Percentiles rank a stretch among this genome's conserved stretches.
Conservation (phyloP, 2,113 vertebrate species). For the Saguinus imperator region DNA sequence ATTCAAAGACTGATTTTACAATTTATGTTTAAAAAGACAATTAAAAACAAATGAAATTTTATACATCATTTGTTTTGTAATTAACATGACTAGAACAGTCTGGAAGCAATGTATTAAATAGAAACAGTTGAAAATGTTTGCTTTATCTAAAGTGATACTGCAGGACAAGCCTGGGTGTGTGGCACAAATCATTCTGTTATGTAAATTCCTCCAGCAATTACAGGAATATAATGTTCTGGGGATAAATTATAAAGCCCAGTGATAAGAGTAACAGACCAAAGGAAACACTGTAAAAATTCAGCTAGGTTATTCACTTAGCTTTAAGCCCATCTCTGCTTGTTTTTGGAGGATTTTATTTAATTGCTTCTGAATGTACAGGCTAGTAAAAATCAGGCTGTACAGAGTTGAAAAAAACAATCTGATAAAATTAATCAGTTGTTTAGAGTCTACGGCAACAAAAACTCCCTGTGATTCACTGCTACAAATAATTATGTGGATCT, state of each 20-base stretch:
- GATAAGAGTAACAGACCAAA: neutral
- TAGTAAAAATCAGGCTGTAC: neutral
- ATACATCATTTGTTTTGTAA: conserved; percentile 5
- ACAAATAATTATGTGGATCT: neutral
- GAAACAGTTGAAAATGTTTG: neutral
- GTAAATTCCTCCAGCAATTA: neutral
- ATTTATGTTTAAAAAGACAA: neutral
- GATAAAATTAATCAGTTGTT: neutral
- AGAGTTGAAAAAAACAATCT: neutral
- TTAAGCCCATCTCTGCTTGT: neutral
- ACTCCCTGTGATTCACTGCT: conserved; percentile 9
- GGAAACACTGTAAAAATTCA: neutral
- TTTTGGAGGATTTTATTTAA: neutral
- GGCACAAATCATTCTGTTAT: neutral
- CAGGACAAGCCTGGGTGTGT: neutral
- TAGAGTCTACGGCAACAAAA: neutral
- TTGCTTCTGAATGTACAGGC: neutral
- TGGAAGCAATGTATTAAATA: neutral
- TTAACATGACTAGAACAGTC: neutral
- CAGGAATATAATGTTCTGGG: neutral
- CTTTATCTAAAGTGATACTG: neutral
- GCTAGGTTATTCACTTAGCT: neutral
- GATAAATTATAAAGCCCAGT: neutral
- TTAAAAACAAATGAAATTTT: neutral
- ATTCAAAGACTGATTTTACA: conserved; percentile 19